phyloP scores from a whole-genome alignment of 2,113 vertebrate species.

The Clarias batrachus region DNA sequence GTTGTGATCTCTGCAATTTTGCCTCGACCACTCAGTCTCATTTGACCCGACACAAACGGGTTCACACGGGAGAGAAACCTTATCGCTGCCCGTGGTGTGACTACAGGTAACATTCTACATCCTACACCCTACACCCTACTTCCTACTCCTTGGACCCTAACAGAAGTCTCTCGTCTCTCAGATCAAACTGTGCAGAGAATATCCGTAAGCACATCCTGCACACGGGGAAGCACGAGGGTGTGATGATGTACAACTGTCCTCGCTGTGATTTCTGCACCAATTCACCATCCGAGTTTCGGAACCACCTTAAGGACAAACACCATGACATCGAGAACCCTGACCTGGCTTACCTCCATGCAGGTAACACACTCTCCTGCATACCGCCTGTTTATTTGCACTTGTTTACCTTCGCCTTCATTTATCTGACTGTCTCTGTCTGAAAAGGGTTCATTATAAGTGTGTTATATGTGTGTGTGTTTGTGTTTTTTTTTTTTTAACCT shows the following conservation, averaged over 20 bases:
- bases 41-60: slow-evolving; percentile 94
- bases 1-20: slow-evolving; percentile 94
- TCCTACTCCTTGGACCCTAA: not conserved
- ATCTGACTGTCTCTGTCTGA: not conserved
- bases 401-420: not conserved
- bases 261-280: slow-evolving; percentile 90
- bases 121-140: not conserved
- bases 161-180: slow-evolving; percentile 59
- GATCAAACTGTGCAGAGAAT: slow-evolving; percentile 99
- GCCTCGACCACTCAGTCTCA: slow-evolving; percentile 98
- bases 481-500: not conserved
- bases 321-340: slow-evolving; percentile 95
- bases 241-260: slow-evolving; percentile 99
- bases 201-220: slow-evolving; percentile 98
- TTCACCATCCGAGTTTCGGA: slow-evolving; percentile 92
- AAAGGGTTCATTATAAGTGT: not conserved
- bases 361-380: slow-evolving; percentile 64
- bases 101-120: slow-evolving; percentile 84
- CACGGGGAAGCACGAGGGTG: slow-evolving; percentile 95
- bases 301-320: slow-evolving; percentile 93
- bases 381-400: slow-evolving; percentile 55
- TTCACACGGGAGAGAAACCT: slow-evolving; percentile 98
- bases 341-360: slow-evolving; percentile 93
- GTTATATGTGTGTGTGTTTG: not conserved
- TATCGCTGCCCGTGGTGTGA: slow-evolving; percentile 99